Conservation (phyloP, 92 coral and sea anemone species). For the Zoanthus sansibaricus region DNA sequence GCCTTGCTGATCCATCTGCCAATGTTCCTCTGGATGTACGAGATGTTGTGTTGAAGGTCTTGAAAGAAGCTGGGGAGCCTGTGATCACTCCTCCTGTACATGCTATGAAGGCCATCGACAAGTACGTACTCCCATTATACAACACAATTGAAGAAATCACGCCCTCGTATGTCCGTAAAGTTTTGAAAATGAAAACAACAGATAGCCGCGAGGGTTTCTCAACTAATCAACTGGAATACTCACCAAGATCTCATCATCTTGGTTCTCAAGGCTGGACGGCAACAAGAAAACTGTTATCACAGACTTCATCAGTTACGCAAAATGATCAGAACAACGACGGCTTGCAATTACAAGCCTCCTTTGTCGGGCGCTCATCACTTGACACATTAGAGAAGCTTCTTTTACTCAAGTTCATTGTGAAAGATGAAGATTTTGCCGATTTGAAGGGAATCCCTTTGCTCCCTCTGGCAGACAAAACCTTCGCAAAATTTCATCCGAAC, state of each 20-base stretch:
- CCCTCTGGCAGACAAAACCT: slow-evolving; percentile 83
- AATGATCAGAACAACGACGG: neutral
- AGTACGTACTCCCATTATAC: slow-evolving; percentile 61
- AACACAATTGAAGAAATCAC: slow-evolving; percentile 71
- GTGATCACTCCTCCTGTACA: slow-evolving; percentile 77
- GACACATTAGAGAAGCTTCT: slow-evolving; percentile 71
- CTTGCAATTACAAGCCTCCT: neutral
- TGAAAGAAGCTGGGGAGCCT: slow-evolving; percentile 71
- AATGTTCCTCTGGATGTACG: slow-evolving; percentile 71
- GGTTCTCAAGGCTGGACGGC: neutral
- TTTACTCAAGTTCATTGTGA: slow-evolving; percentile 80
- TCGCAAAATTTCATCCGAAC: slow-evolving; percentile 70
- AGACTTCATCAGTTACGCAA: neutral
- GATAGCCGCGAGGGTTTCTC: neutral
- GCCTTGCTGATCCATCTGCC: slow-evolving; percentile 65
- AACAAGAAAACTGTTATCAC: neutral
- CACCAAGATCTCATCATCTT: slow-evolving; percentile 1
- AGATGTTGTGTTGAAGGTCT: slow-evolving; percentile 69
- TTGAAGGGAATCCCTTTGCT: slow-evolving; percentile 87
- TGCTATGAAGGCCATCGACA: slow-evolving; percentile 83
- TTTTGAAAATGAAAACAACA: slow-evolving; percentile 49
- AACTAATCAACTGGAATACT: slow-evolving; percentile 4
- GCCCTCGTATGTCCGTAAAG: slow-evolving; percentile 75
- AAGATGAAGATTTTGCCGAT: slow-evolving; percentile 72
- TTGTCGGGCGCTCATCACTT: slow-evolving; percentile 55